Evolutionary conservation across 2,888 invertebrate genomes (phyloP).

Genomic region (Caenorhabditis angaria): DNA sequence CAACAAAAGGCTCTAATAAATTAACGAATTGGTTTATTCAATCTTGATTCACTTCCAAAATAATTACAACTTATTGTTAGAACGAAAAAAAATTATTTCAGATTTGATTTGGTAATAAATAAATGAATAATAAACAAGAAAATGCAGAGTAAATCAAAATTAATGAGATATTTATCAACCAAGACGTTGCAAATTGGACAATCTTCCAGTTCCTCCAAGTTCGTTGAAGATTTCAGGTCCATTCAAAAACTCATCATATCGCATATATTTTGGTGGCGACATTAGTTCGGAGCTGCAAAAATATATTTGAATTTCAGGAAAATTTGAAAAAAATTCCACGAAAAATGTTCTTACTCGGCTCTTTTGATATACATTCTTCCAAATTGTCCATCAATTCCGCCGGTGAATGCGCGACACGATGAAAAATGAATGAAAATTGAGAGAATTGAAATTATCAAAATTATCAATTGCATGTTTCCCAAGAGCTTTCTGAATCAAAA

Average conservation of each 20-base stretch:
- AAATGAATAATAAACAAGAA: neutral
- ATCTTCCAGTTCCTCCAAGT: constrained; percentile 24
- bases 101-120: neutral
- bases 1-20: too few species aligned
- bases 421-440: neutral
- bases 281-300: neutral
- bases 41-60: constrained; percentile 1
- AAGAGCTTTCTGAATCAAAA: neutral
- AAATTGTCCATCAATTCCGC: neutral
- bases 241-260: constrained; percentile 26
- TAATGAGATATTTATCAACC: constrained; percentile 16
- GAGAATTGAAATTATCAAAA: neutral
- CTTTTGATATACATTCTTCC: neutral
- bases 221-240: constrained; percentile 39
- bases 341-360: neutral
- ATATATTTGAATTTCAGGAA: neutral
- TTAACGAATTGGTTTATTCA: neutral
- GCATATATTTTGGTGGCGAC: constrained; percentile 10
- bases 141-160: neutral
- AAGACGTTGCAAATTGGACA: constrained; percentile 39
- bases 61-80: neutral
- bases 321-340: neutral
- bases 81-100: neutral
- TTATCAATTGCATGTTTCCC: neutral
- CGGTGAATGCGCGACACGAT: constrained; percentile 6